Conservation (phyloP, 1,140 invertebrate genomes). For the Stegodyphus mimosarum region DNA sequence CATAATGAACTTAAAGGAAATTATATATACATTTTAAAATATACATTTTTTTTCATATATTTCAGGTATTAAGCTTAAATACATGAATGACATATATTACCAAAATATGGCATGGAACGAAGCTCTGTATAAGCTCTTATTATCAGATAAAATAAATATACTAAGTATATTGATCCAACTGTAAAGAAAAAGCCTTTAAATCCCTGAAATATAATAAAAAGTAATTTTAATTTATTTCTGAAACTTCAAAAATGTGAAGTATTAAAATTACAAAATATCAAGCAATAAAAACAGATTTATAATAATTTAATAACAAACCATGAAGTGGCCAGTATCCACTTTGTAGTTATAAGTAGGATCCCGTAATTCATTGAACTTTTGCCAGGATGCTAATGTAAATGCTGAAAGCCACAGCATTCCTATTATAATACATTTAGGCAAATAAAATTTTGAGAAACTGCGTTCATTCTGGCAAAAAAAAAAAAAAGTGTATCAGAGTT, state of each 20-base stretch:
- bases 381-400: conserved; percentile 86
- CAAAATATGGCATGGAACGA: conserved; percentile 96
- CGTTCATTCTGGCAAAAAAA: conserved; percentile 81
- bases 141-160: conserved; percentile 86
- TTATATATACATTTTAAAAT: no score
- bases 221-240: no score
- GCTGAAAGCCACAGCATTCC: conserved; percentile 88
- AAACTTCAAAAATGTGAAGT: no score
- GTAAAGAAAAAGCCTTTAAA: conserved; percentile 87
- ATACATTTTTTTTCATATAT: no score
- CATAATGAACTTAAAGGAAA: no score
- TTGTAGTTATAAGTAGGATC: conserved; percentile 95
- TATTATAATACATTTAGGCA: conserved; percentile 90
- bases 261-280: background rate
- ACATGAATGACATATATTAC: conserved; percentile 72
- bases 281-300: background rate
- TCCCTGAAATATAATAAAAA: conserved; percentile 61
- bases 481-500: background rate
- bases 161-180: conserved; percentile 83
- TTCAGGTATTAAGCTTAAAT: no score
- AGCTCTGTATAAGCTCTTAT: conserved; percentile 93
- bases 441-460: conserved; percentile 85
- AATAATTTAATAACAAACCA: conserved; percentile 74
- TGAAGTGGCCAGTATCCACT: conserved; percentile 87
- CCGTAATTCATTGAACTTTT: conserved; percentile 86